Evolutionary conservation across 2,888 invertebrate genomes (phyloP), one percentile per base, ranked within the genome.

Genomic region (Acrobasis suavella): DNA sequence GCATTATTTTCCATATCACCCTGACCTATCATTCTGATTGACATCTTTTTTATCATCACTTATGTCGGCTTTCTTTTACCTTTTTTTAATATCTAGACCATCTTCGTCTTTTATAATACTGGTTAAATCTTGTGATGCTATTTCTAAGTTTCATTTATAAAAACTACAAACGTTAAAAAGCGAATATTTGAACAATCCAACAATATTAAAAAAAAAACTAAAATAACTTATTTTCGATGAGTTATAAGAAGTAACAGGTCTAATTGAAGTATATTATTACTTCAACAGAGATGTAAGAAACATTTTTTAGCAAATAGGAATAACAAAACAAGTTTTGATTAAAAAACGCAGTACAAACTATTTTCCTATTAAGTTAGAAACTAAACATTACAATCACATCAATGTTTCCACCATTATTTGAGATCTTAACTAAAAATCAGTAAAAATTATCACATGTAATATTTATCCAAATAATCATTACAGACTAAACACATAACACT

Each of bases 71-170:
- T n/a, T n/a, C n/a, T n/a, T 16, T 10, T 3, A 51, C 66, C n/a
- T n/a, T n/a, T n/a, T n/a, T n/a, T n/a, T n/a, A 59, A 52, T 61
- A 52, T 66, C 58, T 64, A 62, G 61, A 58, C 63, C 56, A 10
- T n/a, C 55, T 39, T 64, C 61, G 50, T 65, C 37, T 17, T 68
- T 68, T 49, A 69, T 58, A 14, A n/a, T 14, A 46, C n/a, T n/a
- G 32, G 32, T 5, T 32, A 32, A 32, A 14, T 14, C 14, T n/a
- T 14, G 46, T 46, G 46, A 1, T 6, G n/a, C n/a, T n/a, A n/a
- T n/a, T n/a, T n/a, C n/a, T n/a, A n/a, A n/a, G n/a, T n/a, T n/a
- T n/a, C n/a, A n/a, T n/a, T n/a, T n/a, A n/a, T n/a, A n/a, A n/a
- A n/a, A n/a, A n/a, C 3, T 9, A 42, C 7, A 51, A 9, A 51